Conservation (phyloP, 2,113 vertebrate genomes). For the Enhydra lutris region DNA sequence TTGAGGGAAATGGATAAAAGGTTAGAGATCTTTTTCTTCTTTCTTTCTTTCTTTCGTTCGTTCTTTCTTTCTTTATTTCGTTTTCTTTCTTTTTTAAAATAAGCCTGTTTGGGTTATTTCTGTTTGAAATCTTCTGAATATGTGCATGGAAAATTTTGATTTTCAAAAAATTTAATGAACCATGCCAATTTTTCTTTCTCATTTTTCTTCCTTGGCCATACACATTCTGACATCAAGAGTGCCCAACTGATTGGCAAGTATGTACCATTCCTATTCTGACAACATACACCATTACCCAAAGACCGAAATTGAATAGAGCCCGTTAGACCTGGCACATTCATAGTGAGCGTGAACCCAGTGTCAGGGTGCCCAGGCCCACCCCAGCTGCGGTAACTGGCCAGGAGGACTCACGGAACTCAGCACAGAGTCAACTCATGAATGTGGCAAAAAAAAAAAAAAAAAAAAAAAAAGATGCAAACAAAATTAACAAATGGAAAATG, state of each 20-base stretch:
- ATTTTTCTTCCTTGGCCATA: neutral
- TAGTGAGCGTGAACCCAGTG: accelerated
- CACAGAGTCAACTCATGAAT: neutral
- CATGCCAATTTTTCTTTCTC: neutral
- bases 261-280: no score
- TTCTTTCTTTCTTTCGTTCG: no score
- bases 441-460: no score
- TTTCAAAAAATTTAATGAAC: neutral
- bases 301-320: neutral
- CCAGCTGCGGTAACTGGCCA: no score
- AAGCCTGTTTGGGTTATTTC: neutral
- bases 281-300: no score
- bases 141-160: neutral
- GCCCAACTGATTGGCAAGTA: neutral
- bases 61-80: no score
- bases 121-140: neutral
- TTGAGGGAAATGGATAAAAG: neutral
- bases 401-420: neutral
- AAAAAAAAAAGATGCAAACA: no score
- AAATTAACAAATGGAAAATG: neutral
- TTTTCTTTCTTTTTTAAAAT: neutral
- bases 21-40: neutral
- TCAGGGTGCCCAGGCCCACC: neutral
- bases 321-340: accelerated
- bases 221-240: neutral